Evolutionary conservation across 2,888 invertebrate species (phyloP), one percentile per base, ranked within the genome.

Genomic region (Nycteola revayana): DNA sequence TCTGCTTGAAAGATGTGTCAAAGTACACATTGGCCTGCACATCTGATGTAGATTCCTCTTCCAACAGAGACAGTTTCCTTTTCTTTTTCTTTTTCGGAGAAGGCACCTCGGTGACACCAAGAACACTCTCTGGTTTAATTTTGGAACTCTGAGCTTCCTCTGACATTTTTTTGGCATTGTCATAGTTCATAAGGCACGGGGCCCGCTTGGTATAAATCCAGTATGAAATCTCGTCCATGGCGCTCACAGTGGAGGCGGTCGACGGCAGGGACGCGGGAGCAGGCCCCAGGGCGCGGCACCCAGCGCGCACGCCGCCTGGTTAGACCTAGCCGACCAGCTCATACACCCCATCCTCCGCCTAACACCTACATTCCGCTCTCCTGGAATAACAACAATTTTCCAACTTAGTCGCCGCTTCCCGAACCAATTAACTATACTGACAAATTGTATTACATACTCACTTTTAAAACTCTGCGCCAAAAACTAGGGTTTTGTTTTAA

Each of bases 131-230:
- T 7, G 61, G 60, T 40, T 68, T 66, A 9, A 57, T 52, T 51
- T 74, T 78, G 7, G 78, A 74, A 49, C 68, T 63, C 22, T 74
- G 72, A 17, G 71, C 68, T 50, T 67, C 63, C 37, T 68, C 73
- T 42, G 48, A 57, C 39, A 69, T 71, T 37, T 69, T 76, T 42
- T 73, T 80, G 21, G 66, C 50, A 55, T 73, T 78, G 27, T 86
- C 83, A 68, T 79, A 82, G 53, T 75, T 75, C 54, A 77, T 75
- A 22, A 88, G 79, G 68, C 88, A 89, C 0, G 89, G 89, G 7
- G 89, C 83, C 58, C 83, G 67, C 45, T 82, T 82, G 1, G 89
- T 87, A 49, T 74, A 70, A 17, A 89, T 71, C 89, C 89, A 89
- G 49, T 75, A 87, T 1, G 78, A 63, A 65, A 89, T 88, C 59